A percentile compares a stretch with the other conserved stretches of the same genome.
Evolutionary conservation across 2,888 invertebrate species (phyloP).

Genomic region (Drosophila algonquin): DNA sequence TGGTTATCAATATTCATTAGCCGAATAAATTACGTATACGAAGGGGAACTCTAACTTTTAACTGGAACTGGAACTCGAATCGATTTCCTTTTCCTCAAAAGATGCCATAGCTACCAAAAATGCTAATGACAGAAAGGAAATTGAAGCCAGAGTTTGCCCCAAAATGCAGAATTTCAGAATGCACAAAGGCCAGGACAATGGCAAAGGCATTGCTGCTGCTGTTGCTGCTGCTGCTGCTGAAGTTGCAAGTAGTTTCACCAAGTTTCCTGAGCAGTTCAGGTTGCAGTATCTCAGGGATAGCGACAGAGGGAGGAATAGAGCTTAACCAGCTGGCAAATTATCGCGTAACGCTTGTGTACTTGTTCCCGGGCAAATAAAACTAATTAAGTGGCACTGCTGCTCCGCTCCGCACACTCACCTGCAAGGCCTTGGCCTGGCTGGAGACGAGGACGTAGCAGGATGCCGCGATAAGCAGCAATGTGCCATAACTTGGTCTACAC

Average conservation of each 20-base stretch:
- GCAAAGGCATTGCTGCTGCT: background rate
- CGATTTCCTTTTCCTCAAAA: slow-evolving; percentile 23
- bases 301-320: background rate
- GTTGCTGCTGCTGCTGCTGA: background rate
- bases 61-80: background rate
- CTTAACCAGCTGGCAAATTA: slow-evolving; percentile 33
- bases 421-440: slow-evolving; percentile 68
- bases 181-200: background rate
- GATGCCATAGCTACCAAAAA: slow-evolving; percentile 13
- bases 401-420: slow-evolving; percentile 65
- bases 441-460: slow-evolving; percentile 70
- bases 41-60: background rate
- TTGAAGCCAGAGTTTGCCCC: slow-evolving; percentile 18
- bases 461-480: slow-evolving; percentile 72
- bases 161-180: slow-evolving; percentile 1
- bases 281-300: background rate
- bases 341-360: slow-evolving; percentile 22
- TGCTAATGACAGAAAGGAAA: slow-evolving; percentile 59
- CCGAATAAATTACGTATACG: background rate
- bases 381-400: slow-evolving; percentile 60
- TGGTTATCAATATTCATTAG: background rate
- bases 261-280: slow-evolving; percentile 11
- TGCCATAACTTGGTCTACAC: slow-evolving; percentile 73
- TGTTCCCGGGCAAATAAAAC: slow-evolving; percentile 57
- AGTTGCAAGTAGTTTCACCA: slow-evolving; percentile 12